Evolutionary conservation across 2,797 vertebrate genomes (phyloP).

Genomic region (Eospalax fontanierii): DNA sequence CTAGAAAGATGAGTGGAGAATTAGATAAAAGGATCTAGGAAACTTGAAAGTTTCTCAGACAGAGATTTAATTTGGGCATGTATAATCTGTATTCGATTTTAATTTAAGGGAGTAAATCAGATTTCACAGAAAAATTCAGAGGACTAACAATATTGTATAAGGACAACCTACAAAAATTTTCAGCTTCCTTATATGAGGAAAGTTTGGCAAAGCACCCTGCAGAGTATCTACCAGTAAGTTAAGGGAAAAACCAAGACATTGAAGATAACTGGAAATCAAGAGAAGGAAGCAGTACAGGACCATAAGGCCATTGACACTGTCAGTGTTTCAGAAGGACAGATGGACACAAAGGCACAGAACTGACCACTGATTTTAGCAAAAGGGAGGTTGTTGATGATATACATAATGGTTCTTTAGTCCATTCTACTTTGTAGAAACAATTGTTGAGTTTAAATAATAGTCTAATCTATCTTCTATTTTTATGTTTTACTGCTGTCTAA

Average conservation of each 20-base stretch:
- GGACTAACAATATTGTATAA: background rate
- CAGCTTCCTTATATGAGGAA: background rate
- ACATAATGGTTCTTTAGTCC: too few relatives aligned
- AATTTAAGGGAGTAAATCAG: background rate
- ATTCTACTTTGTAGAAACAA: background rate
- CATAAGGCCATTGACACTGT: too few relatives aligned
- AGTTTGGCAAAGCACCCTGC: background rate
- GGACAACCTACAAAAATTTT: background rate
- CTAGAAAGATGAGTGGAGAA: background rate
- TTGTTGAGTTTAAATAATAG: too few relatives aligned
- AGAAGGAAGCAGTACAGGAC: too few relatives aligned
- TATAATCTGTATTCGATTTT: background rate
- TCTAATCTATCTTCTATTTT: too few relatives aligned
- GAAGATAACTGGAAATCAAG: background rate
- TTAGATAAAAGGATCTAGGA: background rate
- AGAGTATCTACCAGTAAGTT: background rate
- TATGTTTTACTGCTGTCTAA: too few relatives aligned
- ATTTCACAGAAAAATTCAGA: background rate
- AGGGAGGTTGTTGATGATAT: background rate
- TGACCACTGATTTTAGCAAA: background rate
- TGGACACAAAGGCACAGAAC: background rate
- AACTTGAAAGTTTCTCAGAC: background rate
- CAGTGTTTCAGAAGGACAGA: background rate
- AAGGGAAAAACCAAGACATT: background rate
- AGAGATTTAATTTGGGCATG: background rate